Evolutionary conservation across 2,113 vertebrate species (phyloP).

Genomic region (Trematocara marginatum): DNA sequence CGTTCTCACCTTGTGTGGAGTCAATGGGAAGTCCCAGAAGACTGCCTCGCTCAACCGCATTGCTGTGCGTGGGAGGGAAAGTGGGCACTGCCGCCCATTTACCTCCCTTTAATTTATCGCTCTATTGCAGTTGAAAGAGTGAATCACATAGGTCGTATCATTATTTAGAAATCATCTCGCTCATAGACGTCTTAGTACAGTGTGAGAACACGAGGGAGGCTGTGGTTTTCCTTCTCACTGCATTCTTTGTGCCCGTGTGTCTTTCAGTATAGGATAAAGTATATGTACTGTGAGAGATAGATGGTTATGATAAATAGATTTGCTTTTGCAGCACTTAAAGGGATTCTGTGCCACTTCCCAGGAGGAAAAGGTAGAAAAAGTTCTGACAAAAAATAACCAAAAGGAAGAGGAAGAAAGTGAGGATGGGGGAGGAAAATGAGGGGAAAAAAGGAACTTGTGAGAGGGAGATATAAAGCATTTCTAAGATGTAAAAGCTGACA

Average conservation of each 20-base stretch:
- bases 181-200: background rate
- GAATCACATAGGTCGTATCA: conserved; percentile 6
- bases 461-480: conserved; percentile 36
- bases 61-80: conserved; percentile 57
- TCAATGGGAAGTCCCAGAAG: conserved; percentile 68
- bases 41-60: conserved; percentile 45
- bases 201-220: background rate
- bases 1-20: conserved; percentile 61
- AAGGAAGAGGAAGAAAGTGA: conserved; percentile 18
- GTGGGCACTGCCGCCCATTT: conserved; percentile 30
- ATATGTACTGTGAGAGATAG: conserved; percentile 41
- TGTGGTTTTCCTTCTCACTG: background rate
- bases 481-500: conserved; percentile 38
- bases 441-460: conserved; percentile 2
- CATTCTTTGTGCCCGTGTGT: background rate
- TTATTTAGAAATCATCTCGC: conserved; percentile 3
- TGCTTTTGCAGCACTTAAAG: conserved; percentile 69
- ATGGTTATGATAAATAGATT: conserved; percentile 67
- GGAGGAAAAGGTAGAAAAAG: conserved; percentile 39
- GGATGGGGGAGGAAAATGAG: conserved; percentile 1
- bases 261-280: conserved; percentile 11
- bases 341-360: conserved; percentile 72
- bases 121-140: conserved; percentile 10
- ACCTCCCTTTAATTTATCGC: conserved; percentile 53
- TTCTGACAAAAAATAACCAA: conserved; percentile 37